Evolutionary conservation across 1,140 invertebrate species (phyloP).

Genomic region (Geopemphigus sp.): DNA sequence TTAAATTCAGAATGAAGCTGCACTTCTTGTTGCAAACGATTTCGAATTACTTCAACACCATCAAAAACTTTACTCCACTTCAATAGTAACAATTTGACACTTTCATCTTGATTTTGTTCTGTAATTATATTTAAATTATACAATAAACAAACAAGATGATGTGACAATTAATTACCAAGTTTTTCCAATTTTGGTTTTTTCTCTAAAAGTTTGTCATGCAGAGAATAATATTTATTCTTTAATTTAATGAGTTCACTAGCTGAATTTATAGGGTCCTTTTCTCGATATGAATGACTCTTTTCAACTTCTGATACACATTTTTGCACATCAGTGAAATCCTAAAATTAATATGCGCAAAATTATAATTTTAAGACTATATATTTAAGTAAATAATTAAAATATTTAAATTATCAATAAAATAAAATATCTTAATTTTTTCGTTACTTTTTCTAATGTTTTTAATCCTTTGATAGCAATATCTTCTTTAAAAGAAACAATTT

Average conservation of each 20-base stretch:
- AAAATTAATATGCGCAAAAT: not conserved
- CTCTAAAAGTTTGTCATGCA: constrained; percentile 41
- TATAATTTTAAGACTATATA: not conserved
- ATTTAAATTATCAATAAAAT: not conserved
- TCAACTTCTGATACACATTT: constrained; percentile 46
- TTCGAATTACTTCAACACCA: constrained; percentile 21
- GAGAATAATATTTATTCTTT: constrained; percentile 35
- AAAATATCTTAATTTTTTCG: not conserved
- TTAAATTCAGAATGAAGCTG: constrained; percentile 45
- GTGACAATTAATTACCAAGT: constrained; percentile 9
- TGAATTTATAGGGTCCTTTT: constrained; percentile 27
- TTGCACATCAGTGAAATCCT: constrained; percentile 37
- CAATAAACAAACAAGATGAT: not conserved
- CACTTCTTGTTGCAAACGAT: constrained; percentile 35
- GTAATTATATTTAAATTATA: not conserved
- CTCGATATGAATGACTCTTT: constrained; percentile 35
- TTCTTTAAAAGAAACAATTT: constrained; percentile 35
- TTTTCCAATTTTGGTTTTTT: constrained; percentile 40
- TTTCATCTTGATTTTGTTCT: constrained; percentile 30
- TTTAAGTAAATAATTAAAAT: not conserved
- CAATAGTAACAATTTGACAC: constrained; percentile 35
- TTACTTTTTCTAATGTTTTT: constrained; percentile 36
- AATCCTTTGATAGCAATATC: constrained; percentile 35
- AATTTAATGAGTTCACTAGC: constrained; percentile 42
- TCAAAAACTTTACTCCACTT: constrained; percentile 42